phyloP scores from a whole-genome alignment of 2,113 vertebrate species.

The Colistium nudipinnis region DNA sequence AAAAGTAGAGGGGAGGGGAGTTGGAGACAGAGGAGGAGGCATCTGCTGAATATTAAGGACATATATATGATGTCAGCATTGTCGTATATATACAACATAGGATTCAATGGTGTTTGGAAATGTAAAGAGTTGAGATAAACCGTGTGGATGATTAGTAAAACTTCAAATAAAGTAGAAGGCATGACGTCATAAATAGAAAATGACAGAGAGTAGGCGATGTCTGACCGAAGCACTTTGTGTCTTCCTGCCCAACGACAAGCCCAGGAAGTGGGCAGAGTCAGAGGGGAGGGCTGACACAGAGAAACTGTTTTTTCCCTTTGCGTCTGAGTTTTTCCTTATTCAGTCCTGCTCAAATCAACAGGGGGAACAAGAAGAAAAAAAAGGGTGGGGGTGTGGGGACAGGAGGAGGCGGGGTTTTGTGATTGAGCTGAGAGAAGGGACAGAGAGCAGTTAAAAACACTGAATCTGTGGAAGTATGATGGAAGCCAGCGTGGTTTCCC shows the following conservation, averaged over 20 bases:
- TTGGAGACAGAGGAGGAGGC: constrained; percentile 32
- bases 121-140: too few species aligned
- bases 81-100: not conserved
- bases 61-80: not conserved
- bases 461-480: constrained; percentile 50
- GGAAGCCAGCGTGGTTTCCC: constrained; percentile 59
- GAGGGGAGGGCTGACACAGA: constrained; percentile 53
- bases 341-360: constrained; percentile 46
- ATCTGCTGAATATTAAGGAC: constrained; percentile 38
- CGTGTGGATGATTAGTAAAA: not conserved
- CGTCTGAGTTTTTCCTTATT: constrained; percentile 62
- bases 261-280: constrained; percentile 67
- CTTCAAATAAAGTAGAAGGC: not conserved
- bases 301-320: constrained; percentile 54
- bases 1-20: constrained; percentile 42
- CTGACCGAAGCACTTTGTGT: constrained; percentile 48
- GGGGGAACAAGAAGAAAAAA: constrained; percentile 67
- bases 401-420: constrained; percentile 58
- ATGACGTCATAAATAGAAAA: not conserved
- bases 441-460: constrained; percentile 27
- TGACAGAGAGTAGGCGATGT: constrained; percentile 46
- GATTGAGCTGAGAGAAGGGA: constrained; percentile 46
- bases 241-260: constrained; percentile 66
- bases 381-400: constrained; percentile 12
- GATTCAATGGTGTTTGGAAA: not conserved